Evolutionary conservation across 2,113 vertebrate genomes (phyloP), one percentile per base, ranked within the genome.

Genomic region (Psephotus haematonotus): DNA sequence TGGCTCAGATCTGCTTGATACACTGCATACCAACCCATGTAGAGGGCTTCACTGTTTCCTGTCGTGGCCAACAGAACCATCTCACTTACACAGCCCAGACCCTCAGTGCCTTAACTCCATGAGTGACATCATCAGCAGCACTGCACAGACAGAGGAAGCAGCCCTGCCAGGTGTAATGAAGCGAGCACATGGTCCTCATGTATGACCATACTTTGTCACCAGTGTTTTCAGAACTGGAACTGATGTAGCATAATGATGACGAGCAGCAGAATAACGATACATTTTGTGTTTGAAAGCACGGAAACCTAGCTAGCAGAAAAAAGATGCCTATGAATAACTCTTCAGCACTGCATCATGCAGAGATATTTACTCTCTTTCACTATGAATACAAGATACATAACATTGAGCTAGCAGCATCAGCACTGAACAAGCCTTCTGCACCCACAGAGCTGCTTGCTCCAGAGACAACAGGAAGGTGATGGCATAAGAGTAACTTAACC

Each of bases 121-220:
- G n/a, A 78, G 39, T 1, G 35, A 70, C 37, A n/a, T 64, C 1
- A 6, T 50, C 69, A 55, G 77, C 86, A 93, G 59, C 50, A 28
- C 47, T 12, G 6, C 2, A 5, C 35, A 74, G 39, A n/a, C 1
- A 8, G 65, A 82, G 35, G 50, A 90, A 95, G 44, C 76, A 76
- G 78, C 55, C 35, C 68, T 1, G 0, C 27, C 39, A 60, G 5
- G 63, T 6, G 0, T 63, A 50, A 77, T 35, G 33, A 57, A 49
- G 39, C 0, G 11, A 86, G 75, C 9, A 1, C 41, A 11, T 0
- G 0, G 44, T 29, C 52, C 44, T 85, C 63, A 23, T 0, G 0
- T 9, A 35, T 0, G 3, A 78, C 62, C 10, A 1, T 11, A 23
- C 69, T 59, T 39, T 37, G 59, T 37, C 72, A 79, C 0, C 0